Evolutionary conservation across 2,113 vertebrate species (phyloP), one percentile per base, ranked within the genome.

Genomic region (Butorides virescens): DNA sequence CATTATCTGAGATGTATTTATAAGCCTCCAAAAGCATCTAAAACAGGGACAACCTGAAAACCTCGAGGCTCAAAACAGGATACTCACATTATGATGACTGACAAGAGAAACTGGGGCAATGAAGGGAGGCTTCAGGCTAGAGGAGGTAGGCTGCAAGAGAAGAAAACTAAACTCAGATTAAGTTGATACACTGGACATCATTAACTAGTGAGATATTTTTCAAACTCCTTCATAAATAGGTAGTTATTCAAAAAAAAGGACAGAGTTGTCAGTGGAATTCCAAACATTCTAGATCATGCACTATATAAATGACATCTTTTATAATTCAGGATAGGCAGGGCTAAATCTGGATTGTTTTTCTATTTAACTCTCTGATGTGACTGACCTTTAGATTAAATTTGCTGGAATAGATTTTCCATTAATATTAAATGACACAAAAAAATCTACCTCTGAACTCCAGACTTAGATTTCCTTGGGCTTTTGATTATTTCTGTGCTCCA

Each of bases 361-460:
- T 88, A 61, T 83, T 96, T 95, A 93, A 87, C 63, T 87, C n/a
- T 77, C 65, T 90, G 37, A 82, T 92, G 72, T 79, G 91, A 76
- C 52, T 97, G 96, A 98, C 62, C 92, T 98, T 97, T 94, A 96
- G 74, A 97, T 92, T 88, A 97, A 96, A 97, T 92, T 95, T 93
- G 72, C 88, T 95, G 56, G 59, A 86, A 83, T 70, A 90, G 62
- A 74, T 95, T 95, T 95, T 5, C n/a, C 52, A 97, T 97, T 96
- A 97, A 97, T 95, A 98, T 88, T 98, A 95, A 97, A 97, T 80
- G 37, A 61, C 74, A 65, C 34, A 4, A 61, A 72, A 93, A 94
- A 78, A 25, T 36, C 79, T 46, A 81, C 85, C 73, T 95, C 62
- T 91, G 75, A 96, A 86, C 73, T 93, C 68, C 46, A 89, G n/a